phyloP scores from a whole-genome alignment of 2,113 vertebrate genomes.

The Triplophysa siluroides region DNA sequence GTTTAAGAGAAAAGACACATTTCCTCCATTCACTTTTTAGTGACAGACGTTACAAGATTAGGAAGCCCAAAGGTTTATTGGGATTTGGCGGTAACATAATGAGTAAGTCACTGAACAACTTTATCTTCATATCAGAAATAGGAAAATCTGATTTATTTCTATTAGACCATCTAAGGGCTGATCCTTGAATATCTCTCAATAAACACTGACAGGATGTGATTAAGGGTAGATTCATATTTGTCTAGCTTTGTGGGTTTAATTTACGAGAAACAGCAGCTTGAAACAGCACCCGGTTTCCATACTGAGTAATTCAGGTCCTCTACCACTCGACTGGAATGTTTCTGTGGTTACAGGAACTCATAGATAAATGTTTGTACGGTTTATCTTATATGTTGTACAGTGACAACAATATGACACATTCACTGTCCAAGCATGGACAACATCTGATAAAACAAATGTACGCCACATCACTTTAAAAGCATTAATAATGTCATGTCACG shows the following conservation, averaged over 20 bases:
- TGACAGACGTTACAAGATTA: too few species aligned
- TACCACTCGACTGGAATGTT: background rate
- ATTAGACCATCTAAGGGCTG: too few species aligned
- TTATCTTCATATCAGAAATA: too few species aligned
- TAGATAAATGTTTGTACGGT: slow-evolving; percentile 4
- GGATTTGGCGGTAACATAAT: too few species aligned
- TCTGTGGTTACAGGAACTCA: background rate
- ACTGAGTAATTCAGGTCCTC: background rate
- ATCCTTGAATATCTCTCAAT: too few species aligned
- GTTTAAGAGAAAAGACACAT: too few species aligned
- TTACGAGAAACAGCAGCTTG: background rate
- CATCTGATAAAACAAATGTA: background rate
- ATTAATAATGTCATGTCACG: background rate
- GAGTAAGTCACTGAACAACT: too few species aligned
- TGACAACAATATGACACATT: background rate
- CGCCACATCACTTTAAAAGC: too few species aligned
- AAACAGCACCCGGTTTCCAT: slow-evolving; percentile 3
- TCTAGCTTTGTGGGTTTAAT: background rate
- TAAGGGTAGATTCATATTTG: background rate
- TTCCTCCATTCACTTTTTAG: too few species aligned
- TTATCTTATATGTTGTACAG: background rate
- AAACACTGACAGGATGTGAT: slow-evolving; percentile 14
- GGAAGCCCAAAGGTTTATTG: too few species aligned
- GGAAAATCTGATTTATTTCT: too few species aligned
- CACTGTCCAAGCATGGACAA: background rate